phyloP scores from a whole-genome alignment of 64 coral and sea anemone genomes.

The Montipora foliosa region DNA sequence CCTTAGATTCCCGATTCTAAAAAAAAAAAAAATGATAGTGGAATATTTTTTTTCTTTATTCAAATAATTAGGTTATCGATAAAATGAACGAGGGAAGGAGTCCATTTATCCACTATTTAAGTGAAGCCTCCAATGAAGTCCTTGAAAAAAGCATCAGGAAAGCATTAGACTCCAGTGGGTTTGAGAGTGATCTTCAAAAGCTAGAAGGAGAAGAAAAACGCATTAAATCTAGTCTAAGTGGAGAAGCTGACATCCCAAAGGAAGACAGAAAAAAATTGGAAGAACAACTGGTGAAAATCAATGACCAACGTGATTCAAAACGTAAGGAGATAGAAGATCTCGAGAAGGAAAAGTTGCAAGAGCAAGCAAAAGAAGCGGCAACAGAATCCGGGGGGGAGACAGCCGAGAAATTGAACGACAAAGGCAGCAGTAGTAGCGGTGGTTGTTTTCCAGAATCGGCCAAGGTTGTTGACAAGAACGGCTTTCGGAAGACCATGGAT shows the following conservation, averaged over 20 bases:
- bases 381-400: background rate
- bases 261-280: background rate
- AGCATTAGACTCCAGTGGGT: background rate
- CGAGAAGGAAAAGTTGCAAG: background rate
- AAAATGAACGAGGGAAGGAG: background rate
- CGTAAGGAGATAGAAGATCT: background rate
- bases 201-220: background rate
- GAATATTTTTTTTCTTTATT: background rate
- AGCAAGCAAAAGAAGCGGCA: background rate
- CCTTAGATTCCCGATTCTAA: too few species aligned
- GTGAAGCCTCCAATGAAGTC: background rate
- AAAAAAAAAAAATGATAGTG: too few species aligned
- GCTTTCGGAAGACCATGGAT: too few species aligned
- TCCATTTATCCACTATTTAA: background rate
- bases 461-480: too few species aligned
- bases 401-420: background rate
- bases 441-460: too few species aligned
- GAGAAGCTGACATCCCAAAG: background rate
- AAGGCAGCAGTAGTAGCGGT: too few species aligned
- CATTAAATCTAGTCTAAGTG: background rate
- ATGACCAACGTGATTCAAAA: background rate
- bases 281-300: background rate
- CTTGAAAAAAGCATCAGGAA: background rate
- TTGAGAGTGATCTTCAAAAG: background rate
- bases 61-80: background rate